Conservation (phyloP, 2,113 vertebrate species). For the Thinocorus orbignyianus region DNA sequence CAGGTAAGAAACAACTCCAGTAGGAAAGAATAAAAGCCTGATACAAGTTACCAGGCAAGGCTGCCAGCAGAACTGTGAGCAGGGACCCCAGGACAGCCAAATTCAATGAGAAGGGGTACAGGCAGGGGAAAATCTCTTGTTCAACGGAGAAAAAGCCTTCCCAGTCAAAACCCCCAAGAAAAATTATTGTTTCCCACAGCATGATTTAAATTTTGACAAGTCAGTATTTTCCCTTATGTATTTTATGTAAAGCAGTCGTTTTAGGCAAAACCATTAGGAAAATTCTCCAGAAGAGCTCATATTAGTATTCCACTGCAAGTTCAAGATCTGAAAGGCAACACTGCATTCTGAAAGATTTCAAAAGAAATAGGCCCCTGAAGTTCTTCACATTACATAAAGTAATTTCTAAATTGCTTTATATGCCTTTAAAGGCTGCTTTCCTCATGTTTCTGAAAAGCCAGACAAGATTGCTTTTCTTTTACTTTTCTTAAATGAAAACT, state of each 20-base stretch:
- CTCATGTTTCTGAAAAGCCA: background rate
- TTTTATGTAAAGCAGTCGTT: constrained; percentile 55
- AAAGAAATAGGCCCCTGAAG: background rate
- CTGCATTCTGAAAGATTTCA: background rate
- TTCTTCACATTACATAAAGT: background rate
- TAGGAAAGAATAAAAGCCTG: background rate
- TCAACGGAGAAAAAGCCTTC: background rate
- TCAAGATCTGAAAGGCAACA: constrained; percentile 9
- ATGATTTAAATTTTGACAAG: constrained; percentile 27
- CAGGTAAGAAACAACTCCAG: background rate
- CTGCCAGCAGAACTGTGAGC: background rate
- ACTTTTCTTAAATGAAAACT: background rate
- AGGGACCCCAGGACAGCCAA: background rate
- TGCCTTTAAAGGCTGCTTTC: background rate
- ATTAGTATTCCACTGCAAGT: background rate
- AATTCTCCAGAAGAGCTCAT: constrained; percentile 10
- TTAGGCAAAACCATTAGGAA: constrained; percentile 41
- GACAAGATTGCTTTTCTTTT: background rate
- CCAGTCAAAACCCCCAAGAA: background rate
- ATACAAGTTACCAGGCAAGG: background rate
- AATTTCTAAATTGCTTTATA: background rate
- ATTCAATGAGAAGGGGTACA: background rate
- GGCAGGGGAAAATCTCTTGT: background rate
- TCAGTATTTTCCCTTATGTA: constrained; percentile 29
- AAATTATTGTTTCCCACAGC: constrained; percentile 26